Conservation (phyloP, 1,140 invertebrate species). For the Pogonomyrmex barbatus region DNA sequence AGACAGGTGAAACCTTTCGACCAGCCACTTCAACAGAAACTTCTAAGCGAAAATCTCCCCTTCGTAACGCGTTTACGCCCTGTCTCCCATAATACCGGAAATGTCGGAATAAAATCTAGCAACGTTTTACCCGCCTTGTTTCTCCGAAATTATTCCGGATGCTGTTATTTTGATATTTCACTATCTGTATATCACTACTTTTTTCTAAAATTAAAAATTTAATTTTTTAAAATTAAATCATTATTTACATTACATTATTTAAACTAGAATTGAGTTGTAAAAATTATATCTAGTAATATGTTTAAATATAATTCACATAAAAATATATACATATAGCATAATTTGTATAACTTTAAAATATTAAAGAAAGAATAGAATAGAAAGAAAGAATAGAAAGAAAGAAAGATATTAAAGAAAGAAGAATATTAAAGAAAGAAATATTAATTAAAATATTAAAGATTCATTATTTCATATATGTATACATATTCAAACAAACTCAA, state of each 20-base stretch:
- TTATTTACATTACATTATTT: neutral
- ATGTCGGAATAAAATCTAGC: constrained; percentile 47
- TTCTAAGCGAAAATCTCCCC: constrained; percentile 47
- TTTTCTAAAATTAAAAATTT: neutral
- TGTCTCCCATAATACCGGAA: constrained; percentile 46
- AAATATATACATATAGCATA: too few species aligned
- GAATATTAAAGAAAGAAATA: neutral
- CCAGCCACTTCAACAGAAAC: constrained; percentile 46
- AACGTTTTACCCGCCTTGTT: constrained; percentile 32
- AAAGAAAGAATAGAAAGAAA: too few species aligned
- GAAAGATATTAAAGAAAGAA: too few species aligned
- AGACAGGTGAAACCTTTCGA: constrained; percentile 55
- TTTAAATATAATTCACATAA: too few species aligned
- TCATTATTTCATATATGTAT: neutral
- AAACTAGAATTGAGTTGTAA: neutral
- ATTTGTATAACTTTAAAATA: neutral
- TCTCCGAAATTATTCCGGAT: neutral
- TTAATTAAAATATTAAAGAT: neutral
- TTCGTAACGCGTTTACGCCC: constrained; percentile 50
- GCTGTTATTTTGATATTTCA: constrained; percentile 9
- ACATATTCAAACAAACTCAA: neutral
- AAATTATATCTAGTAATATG: neutral
- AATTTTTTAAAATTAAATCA: too few species aligned
- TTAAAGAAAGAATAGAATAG: neutral
- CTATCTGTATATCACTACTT: neutral